Conservation (phyloP, 2,888 invertebrate genomes). For the Drosophila mulleri region DNA sequence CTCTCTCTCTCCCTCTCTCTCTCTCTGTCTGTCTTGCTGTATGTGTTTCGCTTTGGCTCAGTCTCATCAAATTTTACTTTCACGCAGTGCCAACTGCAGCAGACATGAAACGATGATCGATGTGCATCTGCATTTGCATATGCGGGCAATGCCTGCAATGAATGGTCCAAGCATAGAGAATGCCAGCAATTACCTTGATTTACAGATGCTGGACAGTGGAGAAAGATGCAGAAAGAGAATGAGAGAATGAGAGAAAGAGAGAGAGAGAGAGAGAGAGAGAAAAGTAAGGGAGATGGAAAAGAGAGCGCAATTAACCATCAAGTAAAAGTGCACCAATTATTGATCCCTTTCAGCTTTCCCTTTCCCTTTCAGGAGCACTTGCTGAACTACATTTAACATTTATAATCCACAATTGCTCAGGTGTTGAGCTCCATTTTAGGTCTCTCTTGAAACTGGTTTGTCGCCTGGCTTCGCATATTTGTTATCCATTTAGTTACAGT, state of each 20-base stretch:
- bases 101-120: constrained; percentile 72
- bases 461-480: constrained; percentile 25
- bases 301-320: constrained; percentile 39
- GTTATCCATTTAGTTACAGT: constrained; percentile 39
- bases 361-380: constrained; percentile 68
- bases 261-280: constrained; percentile 50
- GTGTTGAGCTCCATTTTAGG: constrained; percentile 2
- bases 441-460: constrained; percentile 50
- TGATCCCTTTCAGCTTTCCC: constrained; percentile 73
- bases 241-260: constrained; percentile 59
- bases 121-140: constrained; percentile 71
- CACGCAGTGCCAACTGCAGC: constrained; percentile 62
- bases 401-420: background rate
- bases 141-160: constrained; percentile 11
- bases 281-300: constrained; percentile 49
- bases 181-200: constrained; percentile 64
- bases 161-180: constrained; percentile 11
- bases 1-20: background rate
- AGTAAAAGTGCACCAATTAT: constrained; percentile 59
- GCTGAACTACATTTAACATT: constrained; percentile 16
- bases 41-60: constrained; percentile 2
- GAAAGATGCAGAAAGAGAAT: constrained; percentile 64
- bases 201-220: constrained; percentile 52
- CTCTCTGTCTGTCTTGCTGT: background rate
- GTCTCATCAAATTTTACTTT: constrained; percentile 71